Conservation (phyloP, 2,113 vertebrate genomes). For the Scomber japonicus region DNA sequence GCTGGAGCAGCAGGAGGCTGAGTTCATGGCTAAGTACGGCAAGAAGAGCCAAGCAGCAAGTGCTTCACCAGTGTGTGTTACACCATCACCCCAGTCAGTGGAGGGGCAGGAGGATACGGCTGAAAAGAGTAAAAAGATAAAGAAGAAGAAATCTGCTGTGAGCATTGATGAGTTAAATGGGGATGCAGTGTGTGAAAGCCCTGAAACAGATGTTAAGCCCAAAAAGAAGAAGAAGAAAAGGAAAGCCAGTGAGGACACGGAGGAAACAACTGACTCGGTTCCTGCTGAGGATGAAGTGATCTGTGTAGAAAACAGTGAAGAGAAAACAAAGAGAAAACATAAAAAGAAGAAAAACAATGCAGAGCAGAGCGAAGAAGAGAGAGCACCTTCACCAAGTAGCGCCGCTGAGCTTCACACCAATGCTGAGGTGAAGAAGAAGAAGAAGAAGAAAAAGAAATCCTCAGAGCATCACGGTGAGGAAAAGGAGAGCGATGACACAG, state of each 20-base stretch:
- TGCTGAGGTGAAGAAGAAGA: slow-evolving; percentile 48
- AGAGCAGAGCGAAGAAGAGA: not conserved
- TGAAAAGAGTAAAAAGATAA: slow-evolving; percentile 28
- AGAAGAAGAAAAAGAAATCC: slow-evolving; percentile 51
- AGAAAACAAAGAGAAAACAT: not conserved
- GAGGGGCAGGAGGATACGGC: not conserved
- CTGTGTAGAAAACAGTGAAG: not conserved
- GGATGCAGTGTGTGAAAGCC: not conserved
- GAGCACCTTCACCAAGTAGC: not conserved
- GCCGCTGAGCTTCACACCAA: slow-evolving; percentile 6
- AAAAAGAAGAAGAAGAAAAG: slow-evolving; percentile 71
- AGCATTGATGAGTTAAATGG: not conserved
- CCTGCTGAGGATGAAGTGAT: not conserved
- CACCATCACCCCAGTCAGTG: not conserved
- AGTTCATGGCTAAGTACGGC: slow-evolving; percentile 88
- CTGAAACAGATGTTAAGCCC: not conserved
- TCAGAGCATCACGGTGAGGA: slow-evolving; percentile 23
- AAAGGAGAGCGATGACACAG: not conserved
- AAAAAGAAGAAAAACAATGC: not conserved
- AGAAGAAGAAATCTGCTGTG: slow-evolving; percentile 18
- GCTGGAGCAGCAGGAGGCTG: slow-evolving; percentile 93
- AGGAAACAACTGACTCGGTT: not conserved
- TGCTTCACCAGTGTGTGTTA: not conserved
- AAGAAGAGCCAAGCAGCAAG: slow-evolving; percentile 55
- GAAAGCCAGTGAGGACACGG: not conserved